phyloP scores from a whole-genome alignment of 2,888 invertebrate genomes.

The Girardia tigrina region DNA sequence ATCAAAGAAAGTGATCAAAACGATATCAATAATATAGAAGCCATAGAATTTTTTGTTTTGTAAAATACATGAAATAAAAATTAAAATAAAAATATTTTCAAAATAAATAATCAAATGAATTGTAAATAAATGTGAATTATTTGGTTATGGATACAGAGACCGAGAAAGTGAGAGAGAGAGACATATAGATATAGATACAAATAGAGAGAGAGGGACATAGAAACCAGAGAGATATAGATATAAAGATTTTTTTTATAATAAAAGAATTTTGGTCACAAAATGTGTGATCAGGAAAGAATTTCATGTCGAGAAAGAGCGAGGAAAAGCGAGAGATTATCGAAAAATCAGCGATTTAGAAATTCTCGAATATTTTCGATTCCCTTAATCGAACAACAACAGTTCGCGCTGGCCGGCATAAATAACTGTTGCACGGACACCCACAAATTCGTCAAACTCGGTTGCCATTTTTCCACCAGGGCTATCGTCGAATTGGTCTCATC shows the following conservation, averaged over 20 bases:
- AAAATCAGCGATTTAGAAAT: constrained; percentile 7
- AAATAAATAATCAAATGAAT: background rate
- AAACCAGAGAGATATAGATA: too few species aligned
- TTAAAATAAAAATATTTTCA: background rate
- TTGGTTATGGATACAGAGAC: too few species aligned
- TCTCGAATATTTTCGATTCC: constrained; percentile 29
- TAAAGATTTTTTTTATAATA: too few species aligned
- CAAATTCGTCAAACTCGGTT: constrained; percentile 5
- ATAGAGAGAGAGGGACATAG: too few species aligned
- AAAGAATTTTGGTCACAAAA: background rate
- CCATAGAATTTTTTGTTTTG: constrained; percentile 12
- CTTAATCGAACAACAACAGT: constrained; percentile 28
- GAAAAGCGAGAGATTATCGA: constrained; percentile 4
- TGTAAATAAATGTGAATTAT: background rate
- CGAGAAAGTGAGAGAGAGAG: too few species aligned
- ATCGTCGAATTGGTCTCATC: constrained; percentile 34
- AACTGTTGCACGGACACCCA: constrained; percentile 24
- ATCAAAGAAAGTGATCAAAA: background rate
- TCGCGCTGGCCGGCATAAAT: constrained; percentile 32
- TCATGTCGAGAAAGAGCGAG: too few species aligned
- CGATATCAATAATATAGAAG: too few species aligned
- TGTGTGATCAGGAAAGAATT: background rate
- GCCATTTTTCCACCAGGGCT: constrained; percentile 28
- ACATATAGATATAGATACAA: too few species aligned
- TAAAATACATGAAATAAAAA: background rate